These are phyloP conservation scores for Phainopepla nitens DNA, from an alignment of 2,113 vertebrate genomes.

Conservation along the genomic window DNA sequence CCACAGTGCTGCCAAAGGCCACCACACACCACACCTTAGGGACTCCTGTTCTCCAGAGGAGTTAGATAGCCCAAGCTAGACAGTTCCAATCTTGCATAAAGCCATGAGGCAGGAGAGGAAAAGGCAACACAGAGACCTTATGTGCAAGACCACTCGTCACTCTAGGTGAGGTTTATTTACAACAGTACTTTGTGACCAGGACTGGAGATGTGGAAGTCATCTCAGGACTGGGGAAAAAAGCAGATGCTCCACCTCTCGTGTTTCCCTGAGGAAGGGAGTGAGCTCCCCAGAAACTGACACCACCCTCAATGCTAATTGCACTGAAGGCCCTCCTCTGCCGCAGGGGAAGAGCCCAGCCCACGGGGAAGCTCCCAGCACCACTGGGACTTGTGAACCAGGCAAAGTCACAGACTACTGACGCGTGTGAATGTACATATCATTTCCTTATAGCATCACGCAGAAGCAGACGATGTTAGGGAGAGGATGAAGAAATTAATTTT, in stretches of 20 bases:
- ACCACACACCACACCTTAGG: background rate
- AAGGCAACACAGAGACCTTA: background rate
- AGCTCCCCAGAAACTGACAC: background rate
- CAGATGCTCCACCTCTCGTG: background rate
- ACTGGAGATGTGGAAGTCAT: background rate
- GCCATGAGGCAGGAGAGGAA: background rate
- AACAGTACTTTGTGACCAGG: background rate
- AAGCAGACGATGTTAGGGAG: background rate
- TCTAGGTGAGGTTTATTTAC: background rate
- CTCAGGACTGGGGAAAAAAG: background rate
- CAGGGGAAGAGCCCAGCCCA: background rate
- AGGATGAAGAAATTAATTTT: background rate
- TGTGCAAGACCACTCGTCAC: background rate
- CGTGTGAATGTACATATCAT: background rate
- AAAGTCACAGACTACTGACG: rapidly evolving
- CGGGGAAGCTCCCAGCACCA: background rate
- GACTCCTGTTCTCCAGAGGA: background rate
- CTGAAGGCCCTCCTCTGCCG: background rate
- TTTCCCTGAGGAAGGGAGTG: background rate
- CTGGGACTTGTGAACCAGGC: background rate
- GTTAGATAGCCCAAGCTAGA: background rate
- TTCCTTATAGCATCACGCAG: background rate
- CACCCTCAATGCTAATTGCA: background rate
- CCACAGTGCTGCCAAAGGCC: background rate
- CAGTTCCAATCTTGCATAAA: background rate